Base-by-base conservation (phyloP, 30 jellyfish, hydroid and myxozoan genomes). In the Calvadosia cruxmelitensis region DNA sequence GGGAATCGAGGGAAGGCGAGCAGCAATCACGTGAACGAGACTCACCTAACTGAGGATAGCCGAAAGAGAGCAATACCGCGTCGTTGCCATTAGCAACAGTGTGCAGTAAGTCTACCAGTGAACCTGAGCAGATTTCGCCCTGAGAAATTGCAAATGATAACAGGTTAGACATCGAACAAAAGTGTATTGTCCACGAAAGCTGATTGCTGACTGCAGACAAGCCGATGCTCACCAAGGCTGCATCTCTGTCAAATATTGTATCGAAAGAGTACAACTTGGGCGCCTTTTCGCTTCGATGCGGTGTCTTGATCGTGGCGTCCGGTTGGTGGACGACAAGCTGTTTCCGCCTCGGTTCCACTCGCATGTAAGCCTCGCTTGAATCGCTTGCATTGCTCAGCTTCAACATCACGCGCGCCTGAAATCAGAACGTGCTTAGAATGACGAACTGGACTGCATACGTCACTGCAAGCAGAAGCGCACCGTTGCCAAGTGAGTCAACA, bases 51-150 rank as follows among this genome's bases (percentile, higher is more conserved):
- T 71, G 75, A 13, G 96, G 86, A 51, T 87, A 87, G 26, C 96
- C 96, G 50, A 79, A 87, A 13, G 89, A 74, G 13, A 87, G 26
- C 20, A 87, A 48, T 16, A 88, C 72, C 0, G 96, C 96, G 49
- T 87, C 96, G 52, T 87, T 87, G 61, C 84, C 70, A 73, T 80
- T 80, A 52, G 79, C 88, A 66, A 87, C 96, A 16, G 94, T 74
- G 31, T 80, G 94, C 3, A 87, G 81, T 29, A 87, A 52, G 52
- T 87, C 96, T 15, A 78, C 86, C 66, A 87, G 81, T 7, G 94
- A 31, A 0, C 86, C 69, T 26, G 94, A 70, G 62, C 96, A 87
- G 2, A 80, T 64, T 70, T 87, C 96, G 0, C 78, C 51, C 92
- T 80, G 48, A 15, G 65, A 67, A 16, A n/a, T n/a, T n/a, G n/a